These are phyloP conservation scores for Hippocampus barbouri DNA, from an alignment of 2,113 vertebrate species.

Conservation along the genomic window DNA sequence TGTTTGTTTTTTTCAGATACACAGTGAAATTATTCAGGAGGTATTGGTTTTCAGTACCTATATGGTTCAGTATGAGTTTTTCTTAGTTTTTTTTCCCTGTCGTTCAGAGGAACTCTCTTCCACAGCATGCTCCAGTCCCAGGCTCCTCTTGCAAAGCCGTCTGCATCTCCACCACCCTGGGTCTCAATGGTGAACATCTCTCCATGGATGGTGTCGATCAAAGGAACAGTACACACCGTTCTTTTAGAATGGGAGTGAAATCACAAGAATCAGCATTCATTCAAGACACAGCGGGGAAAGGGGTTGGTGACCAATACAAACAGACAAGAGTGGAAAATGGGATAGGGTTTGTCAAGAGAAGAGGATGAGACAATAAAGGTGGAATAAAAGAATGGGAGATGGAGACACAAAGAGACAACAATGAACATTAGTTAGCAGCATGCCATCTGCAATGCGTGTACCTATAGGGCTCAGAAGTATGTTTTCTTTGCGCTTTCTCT, in stretches of 20 bases:
- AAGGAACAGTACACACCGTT: slow-evolving; percentile 94
- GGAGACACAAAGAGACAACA: slow-evolving; percentile 66
- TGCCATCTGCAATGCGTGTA: slow-evolving; percentile 71
- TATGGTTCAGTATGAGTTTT: slow-evolving; percentile 94
- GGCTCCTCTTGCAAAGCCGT: slow-evolving; percentile 96
- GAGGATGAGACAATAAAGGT: slow-evolving; percentile 21
- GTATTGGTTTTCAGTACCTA: slow-evolving; percentile 78
- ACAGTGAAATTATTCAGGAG: no score
- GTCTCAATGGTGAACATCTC: slow-evolving; percentile 82
- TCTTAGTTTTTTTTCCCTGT: slow-evolving; percentile 86
- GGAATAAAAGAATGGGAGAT: slow-evolving; percentile 64
- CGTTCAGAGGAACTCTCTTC: slow-evolving; percentile 93
- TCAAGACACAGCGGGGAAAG: slow-evolving; percentile 27
- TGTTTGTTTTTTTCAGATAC: no score
- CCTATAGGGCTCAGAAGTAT: slow-evolving; percentile 96
- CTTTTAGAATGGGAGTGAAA: slow-evolving; percentile 70
- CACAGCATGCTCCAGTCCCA: slow-evolving; percentile 99
- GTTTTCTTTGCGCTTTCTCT: slow-evolving; percentile 91
- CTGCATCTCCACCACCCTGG: slow-evolving; percentile 94
- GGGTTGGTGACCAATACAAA: slow-evolving; percentile 31
- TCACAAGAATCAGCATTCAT: slow-evolving; percentile 26
- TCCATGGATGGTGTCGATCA: slow-evolving; percentile 96
- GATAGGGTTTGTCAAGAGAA: background rate
- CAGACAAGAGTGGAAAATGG: slow-evolving; percentile 51
- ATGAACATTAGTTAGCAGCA: slow-evolving; percentile 48